Evolutionary conservation across 2,888 invertebrate species (phyloP).

Genomic region (Pemphredon lugubris): DNA sequence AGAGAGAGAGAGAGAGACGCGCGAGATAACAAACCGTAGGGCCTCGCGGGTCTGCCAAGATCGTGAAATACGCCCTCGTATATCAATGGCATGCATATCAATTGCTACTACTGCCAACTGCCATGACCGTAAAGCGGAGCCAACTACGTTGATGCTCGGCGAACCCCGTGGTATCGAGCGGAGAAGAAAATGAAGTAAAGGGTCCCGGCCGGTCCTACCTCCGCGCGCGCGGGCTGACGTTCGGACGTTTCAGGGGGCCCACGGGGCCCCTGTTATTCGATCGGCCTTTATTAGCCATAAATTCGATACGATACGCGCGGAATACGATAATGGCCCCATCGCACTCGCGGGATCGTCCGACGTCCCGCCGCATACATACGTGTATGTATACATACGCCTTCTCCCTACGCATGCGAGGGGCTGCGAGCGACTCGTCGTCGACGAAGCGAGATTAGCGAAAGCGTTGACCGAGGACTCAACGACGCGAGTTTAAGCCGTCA

Average conservation of each 20-base stretch:
- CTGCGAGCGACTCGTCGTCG: too few species aligned
- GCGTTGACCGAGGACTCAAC: too few species aligned
- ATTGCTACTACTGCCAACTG: conserved; percentile 72
- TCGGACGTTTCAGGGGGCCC: conserved; percentile 18
- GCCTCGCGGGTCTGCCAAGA: conserved; percentile 66
- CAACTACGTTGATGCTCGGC: conserved; percentile 53
- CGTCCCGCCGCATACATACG: conserved; percentile 10
- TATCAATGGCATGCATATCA: conserved; percentile 71
- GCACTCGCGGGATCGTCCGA: conserved; percentile 48
- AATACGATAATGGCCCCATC: conserved; percentile 71
- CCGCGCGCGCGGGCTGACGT: conserved; percentile 8
- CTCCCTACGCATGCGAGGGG: too few species aligned
- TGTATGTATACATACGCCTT: neutral
- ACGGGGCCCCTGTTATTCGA: conserved; percentile 67
- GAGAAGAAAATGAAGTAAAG: conserved; percentile 28
- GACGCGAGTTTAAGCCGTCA: too few species aligned
- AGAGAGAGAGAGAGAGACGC: conserved; percentile 22
- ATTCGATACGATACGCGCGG: conserved; percentile 69
- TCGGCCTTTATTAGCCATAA: conserved; percentile 72
- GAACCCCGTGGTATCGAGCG: conserved; percentile 44
- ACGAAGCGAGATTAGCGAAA: too few species aligned
- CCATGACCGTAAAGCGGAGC: conserved; percentile 70
- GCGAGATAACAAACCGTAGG: conserved; percentile 64
- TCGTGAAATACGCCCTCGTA: conserved; percentile 70
- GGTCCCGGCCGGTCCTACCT: conserved; percentile 22